Evolutionary conservation across 1,140 invertebrate genomes (phyloP), one percentile per base, ranked within the genome.

Genomic region (Acyrthosiphon pisum): DNA sequence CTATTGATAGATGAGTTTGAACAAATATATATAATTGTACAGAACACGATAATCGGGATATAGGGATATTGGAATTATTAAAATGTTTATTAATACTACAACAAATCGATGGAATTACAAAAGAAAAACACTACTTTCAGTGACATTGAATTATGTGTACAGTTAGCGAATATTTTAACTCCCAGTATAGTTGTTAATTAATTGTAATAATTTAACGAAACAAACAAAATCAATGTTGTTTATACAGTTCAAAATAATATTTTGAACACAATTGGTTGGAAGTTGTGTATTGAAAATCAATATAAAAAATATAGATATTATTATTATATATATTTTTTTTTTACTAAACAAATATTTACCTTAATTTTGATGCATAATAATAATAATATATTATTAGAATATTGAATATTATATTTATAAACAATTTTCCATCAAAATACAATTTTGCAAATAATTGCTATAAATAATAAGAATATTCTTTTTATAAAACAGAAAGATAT

Each of bases 331-430:
- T 60, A 60, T 26, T 30, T 30, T 68, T 68, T 68, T 30, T 30
- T 76, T n/a, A 76, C n/a, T 76, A n/a, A 76, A 76, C 30, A 76
- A n/a, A n/a, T 76, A 76, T 76, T 76, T n/a, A 76, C 60, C 60
- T 76, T 76, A n/a, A 6, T 35, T 76, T 18, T 6, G n/a, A 76
- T 76, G 30, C 14, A 76, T 76, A 76, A n/a, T 76, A 68, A n/a
- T 30, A 60, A 30, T 30, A 60, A 9, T 30, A n/a, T 68, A 14
- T 4, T 18, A n/a, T 68, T 68, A 6, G 22, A 76, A n/a, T 76
- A 76, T 76, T 76, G 11, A 18, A n/a, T 76, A 76, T 35, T n/a
- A n/a, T 68, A 68, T n/a, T n/a, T 76, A n/a, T n/a, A 18, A 76
- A 1, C 14, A n/a, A 76, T 76, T 76, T 76, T n/a, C 4, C 9